A percentile compares a stretch with the other conserved stretches of the same genome.
Evolutionary conservation across 2,888 invertebrate genomes (phyloP).

Genomic region (Phalera bucephala): DNA sequence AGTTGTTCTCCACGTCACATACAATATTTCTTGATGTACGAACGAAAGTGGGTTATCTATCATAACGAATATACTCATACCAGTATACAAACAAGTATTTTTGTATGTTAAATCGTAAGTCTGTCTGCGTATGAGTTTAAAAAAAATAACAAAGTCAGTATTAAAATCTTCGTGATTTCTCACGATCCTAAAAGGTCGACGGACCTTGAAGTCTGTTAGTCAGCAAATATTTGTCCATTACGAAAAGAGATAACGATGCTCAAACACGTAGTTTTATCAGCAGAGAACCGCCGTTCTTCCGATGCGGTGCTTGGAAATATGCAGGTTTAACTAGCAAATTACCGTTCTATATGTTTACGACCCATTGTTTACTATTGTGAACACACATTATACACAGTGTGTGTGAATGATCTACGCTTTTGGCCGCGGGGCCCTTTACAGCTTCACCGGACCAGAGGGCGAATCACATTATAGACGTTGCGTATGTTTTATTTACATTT

Average conservation of each 20-base stretch:
- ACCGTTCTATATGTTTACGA: constrained; percentile 13
- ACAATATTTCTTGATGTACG: constrained; percentile 29
- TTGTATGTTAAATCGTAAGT: constrained; percentile 12
- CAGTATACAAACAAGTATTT: not conserved
- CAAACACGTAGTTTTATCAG: constrained; percentile 40
- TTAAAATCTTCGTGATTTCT: constrained; percentile 13
- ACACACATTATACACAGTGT: constrained; percentile 6
- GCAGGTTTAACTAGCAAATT: constrained; percentile 4
- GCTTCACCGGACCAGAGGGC: too few species aligned
- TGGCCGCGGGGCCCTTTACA: too few species aligned
- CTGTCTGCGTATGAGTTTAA: not conserved
- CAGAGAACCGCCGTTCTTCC: constrained; percentile 19
- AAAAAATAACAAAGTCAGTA: constrained; percentile 6
- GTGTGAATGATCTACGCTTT: too few species aligned
- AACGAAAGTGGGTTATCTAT: constrained; percentile 47
- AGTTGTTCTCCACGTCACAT: constrained; percentile 18
- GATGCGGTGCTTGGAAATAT: constrained; percentile 9
- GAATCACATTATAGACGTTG: too few species aligned
- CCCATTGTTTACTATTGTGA: constrained; percentile 15
- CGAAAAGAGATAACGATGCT: constrained; percentile 41
- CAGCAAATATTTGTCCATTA: constrained; percentile 52
- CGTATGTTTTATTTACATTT: constrained; percentile 16
- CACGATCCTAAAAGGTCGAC: constrained; percentile 39
- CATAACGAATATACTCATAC: not conserved
- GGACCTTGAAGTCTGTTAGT: constrained; percentile 47